phyloP scores from a whole-genome alignment of 2,797 vertebrate species.

The Margarornis squamiger region DNA sequence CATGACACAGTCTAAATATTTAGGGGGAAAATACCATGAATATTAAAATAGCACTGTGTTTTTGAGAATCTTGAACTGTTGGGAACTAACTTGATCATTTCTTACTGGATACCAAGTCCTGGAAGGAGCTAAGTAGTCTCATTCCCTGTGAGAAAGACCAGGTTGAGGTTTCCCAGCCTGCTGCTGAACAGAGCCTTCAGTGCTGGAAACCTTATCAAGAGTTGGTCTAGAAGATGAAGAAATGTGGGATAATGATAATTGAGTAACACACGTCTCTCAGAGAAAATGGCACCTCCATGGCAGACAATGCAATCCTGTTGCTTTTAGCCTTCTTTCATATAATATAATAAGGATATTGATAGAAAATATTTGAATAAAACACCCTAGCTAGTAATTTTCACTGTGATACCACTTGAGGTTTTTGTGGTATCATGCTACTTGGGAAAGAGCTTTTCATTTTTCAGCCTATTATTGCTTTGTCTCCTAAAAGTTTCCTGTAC shows the following conservation, averaged over 20 bases:
- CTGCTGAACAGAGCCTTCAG: neutral
- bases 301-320: neutral
- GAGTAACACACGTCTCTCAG: slow-evolving; percentile 21
- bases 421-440: slow-evolving; percentile 18
- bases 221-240: slow-evolving; percentile 48
- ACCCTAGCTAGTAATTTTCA: slow-evolving; percentile 59
- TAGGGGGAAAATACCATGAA: neutral
- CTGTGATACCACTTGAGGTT: slow-evolving; percentile 21
- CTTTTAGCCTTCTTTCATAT: neutral
- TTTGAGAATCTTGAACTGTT: slow-evolving; percentile 51
- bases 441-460: slow-evolving; percentile 47
- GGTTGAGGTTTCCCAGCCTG: neutral
- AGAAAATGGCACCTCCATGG: slow-evolving; percentile 43
- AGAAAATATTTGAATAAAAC: slow-evolving; percentile 58
- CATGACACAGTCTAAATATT: slow-evolving; percentile 52
- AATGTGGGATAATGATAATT: slow-evolving; percentile 44
- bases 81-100: slow-evolving; percentile 42
- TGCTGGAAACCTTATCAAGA: slow-evolving; percentile 46
- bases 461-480: slow-evolving; percentile 31
- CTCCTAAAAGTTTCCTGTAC: slow-evolving; percentile 3
- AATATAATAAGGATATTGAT: slow-evolving; percentile 17
- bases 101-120: neutral
- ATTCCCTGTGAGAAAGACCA: neutral
- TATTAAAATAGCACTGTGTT: slow-evolving; percentile 60
- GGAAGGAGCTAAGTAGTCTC: neutral